These are phyloP conservation scores for Mactromeris polynyma DNA, from an alignment of 2,888 invertebrate genomes.

Conservation along the genomic window DNA sequence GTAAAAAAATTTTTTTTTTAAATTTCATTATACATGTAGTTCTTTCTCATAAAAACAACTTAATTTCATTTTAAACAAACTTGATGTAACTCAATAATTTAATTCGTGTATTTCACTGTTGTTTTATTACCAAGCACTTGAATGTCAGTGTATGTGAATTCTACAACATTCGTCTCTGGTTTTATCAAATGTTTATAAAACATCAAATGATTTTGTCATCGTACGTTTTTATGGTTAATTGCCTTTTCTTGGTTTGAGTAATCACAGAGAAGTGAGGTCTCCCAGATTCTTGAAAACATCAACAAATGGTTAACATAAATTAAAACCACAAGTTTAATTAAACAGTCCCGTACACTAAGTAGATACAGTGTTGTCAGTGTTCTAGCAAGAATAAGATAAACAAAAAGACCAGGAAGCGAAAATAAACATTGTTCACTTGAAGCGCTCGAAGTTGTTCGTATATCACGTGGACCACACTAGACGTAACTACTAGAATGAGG, in stretches of 20 bases:
- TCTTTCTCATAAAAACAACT: not conserved
- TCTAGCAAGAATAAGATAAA: too few relatives aligned
- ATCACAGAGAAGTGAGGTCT: not conserved
- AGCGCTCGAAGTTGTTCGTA: too few relatives aligned
- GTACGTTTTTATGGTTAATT: not conserved
- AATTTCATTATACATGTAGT: not conserved
- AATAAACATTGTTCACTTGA: too few relatives aligned
- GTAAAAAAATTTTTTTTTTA: not conserved
- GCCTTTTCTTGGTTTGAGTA: not conserved
- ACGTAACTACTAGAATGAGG: too few relatives aligned
- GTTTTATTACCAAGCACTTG: conserved; percentile 18
- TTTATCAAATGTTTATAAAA: conserved; percentile 2
- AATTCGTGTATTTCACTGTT: not conserved
- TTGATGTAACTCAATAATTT: not conserved
- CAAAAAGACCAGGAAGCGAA: too few relatives aligned
- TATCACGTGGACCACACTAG: too few relatives aligned
- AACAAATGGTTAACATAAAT: conserved; percentile 1
- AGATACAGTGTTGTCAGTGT: not conserved
- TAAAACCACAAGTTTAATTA: not conserved
- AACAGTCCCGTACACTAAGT: not conserved
- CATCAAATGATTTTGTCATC: conserved; percentile 15
- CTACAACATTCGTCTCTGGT: not conserved
- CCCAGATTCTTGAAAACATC: not conserved
- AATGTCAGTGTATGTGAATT: not conserved
- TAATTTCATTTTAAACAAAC: not conserved